Conservation (phyloP, 1,140 invertebrate genomes). For the Bombus affinis region DNA sequence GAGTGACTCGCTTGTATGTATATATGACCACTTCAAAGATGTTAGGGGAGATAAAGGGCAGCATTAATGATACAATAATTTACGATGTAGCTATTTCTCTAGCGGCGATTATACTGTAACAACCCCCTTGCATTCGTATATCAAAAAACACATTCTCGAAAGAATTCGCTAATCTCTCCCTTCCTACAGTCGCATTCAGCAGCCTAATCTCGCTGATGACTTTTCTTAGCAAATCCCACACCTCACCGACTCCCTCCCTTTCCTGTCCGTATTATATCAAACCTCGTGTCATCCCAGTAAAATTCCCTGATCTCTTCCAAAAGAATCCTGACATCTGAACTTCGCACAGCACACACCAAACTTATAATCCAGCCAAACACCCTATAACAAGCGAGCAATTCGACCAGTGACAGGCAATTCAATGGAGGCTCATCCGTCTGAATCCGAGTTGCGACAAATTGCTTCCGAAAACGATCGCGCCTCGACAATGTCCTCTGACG, state of each 20-base stretch:
- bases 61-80: background rate
- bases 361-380: too few species aligned
- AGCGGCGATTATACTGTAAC: background rate
- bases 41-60: too few species aligned
- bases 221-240: too few species aligned
- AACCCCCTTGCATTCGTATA: too few species aligned
- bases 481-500: background rate
- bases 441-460: slow-evolving; percentile 57
- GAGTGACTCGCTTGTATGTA: background rate
- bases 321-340: background rate
- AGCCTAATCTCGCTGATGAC: background rate
- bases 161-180: background rate
- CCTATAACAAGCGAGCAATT: slow-evolving; percentile 1
- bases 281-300: background rate
- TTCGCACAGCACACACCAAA: too few species aligned
- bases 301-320: background rate
- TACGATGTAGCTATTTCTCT: background rate
- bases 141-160: too few species aligned
- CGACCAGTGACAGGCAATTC: background rate
- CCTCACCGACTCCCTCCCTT: too few species aligned
- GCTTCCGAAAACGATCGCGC: slow-evolving; percentile 33
- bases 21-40: too few species aligned
- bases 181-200: background rate
- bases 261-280: too few species aligned
- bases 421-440: slow-evolving; percentile 1